phyloP scores from a whole-genome alignment of 2,888 invertebrate genomes.

The Sthenelais limicola region DNA sequence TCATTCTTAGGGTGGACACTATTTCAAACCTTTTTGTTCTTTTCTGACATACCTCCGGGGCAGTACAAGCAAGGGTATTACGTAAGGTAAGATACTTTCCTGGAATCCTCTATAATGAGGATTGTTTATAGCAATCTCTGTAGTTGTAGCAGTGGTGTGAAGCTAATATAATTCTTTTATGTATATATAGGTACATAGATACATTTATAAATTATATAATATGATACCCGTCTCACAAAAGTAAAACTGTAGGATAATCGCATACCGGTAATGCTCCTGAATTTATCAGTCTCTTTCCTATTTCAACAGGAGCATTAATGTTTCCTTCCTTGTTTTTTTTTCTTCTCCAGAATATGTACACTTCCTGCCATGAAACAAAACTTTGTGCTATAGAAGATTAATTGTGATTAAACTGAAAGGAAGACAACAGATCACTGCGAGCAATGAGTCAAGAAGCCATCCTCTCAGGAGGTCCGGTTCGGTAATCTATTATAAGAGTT shows the following conservation, averaged over 20 bases:
- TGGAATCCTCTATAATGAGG: background rate
- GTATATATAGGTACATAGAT: background rate
- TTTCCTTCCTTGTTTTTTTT: too few relatives aligned
- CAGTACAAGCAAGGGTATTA: background rate
- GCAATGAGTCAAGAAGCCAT: background rate
- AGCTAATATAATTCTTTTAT: background rate
- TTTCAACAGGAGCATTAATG: background rate
- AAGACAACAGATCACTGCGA: too few relatives aligned
- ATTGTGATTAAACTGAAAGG: too few relatives aligned
- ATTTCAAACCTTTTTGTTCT: background rate
- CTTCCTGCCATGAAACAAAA: too few relatives aligned
- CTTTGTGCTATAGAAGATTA: too few relatives aligned
- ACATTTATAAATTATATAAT: constrained; percentile 31
- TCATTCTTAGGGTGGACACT: too few relatives aligned
- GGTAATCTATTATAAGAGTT: constrained; percentile 24
- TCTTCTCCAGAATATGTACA: too few relatives aligned
- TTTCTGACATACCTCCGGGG: constrained; percentile 21
- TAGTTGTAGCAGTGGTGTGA: constrained; percentile 34
- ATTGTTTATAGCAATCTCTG: constrained; percentile 22
- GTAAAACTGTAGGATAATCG: constrained; percentile 25
- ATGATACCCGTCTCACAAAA: constrained; percentile 35
- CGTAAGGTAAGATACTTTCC: background rate
- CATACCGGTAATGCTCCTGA: constrained; percentile 1
- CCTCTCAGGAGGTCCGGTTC: constrained; percentile 30
- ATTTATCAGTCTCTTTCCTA: background rate